phyloP scores from a whole-genome alignment of 2,797 vertebrate species.

The Melanogrammus aeglefinus region DNA sequence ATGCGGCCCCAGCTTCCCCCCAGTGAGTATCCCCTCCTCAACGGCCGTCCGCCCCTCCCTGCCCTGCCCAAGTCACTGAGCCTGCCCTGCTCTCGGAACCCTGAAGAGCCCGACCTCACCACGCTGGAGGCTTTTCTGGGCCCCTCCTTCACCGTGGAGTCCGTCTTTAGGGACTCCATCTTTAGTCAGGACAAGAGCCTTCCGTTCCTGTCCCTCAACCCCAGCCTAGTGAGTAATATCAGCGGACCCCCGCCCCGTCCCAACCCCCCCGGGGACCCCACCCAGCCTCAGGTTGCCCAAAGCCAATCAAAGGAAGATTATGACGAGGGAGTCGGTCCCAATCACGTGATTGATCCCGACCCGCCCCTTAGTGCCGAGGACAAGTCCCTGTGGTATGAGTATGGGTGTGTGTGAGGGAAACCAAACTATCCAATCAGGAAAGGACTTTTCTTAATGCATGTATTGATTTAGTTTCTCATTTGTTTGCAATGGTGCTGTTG shows the following conservation, averaged over 20 bases:
- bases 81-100: conserved; percentile 62
- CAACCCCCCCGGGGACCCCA: conserved; percentile 42
- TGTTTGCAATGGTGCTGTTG: conserved; percentile 43
- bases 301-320: conserved; percentile 38
- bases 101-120: conserved; percentile 70
- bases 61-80: conserved; percentile 74
- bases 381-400: conserved; percentile 94
- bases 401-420: conserved; percentile 88
- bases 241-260: conserved; percentile 76
- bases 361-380: conserved; percentile 83
- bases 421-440: conserved; percentile 22
- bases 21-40: conserved; percentile 91
- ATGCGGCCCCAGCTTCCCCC: conserved; percentile 72
- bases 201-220: conserved; percentile 91
- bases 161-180: conserved; percentile 75
- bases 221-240: conserved; percentile 93
- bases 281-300: conserved; percentile 58
- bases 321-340: conserved; percentile 45
- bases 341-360: conserved; percentile 55
- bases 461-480: conserved; percentile 42
- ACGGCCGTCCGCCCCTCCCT: conserved; percentile 53
- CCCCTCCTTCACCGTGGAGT: conserved; percentile 75
- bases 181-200: conserved; percentile 76
- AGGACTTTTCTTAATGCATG: conserved; percentile 60
- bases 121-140: conserved; percentile 74